Conservation (phyloP, 2,888 invertebrate species). For the Dascillus cervinus region DNA sequence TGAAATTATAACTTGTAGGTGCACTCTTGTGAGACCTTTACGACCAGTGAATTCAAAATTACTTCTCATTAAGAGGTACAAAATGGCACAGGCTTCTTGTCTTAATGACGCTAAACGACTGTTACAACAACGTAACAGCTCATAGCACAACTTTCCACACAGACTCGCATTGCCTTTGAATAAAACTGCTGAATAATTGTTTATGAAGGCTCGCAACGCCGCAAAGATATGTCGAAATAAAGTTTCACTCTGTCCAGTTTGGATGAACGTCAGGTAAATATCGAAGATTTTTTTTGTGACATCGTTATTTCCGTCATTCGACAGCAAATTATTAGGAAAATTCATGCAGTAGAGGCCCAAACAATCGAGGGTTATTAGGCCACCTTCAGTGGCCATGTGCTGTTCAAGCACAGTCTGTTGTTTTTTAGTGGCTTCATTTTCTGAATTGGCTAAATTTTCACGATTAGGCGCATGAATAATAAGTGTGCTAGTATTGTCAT, state of each 20-base stretch:
- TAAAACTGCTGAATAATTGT: slow-evolving; percentile 74
- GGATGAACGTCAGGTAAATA: slow-evolving; percentile 79
- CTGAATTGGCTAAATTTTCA: slow-evolving; percentile 52
- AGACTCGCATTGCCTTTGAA: slow-evolving; percentile 79
- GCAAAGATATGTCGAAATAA: slow-evolving; percentile 89
- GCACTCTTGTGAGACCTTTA: slow-evolving; percentile 80
- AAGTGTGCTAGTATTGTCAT: slow-evolving; percentile 52
- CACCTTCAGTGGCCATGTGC: slow-evolving; percentile 82
- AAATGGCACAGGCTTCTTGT: slow-evolving; percentile 84
- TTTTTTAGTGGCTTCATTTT: slow-evolving; percentile 50
- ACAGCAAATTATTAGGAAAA: slow-evolving; percentile 51
- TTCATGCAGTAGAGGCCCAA: slow-evolving; percentile 78
- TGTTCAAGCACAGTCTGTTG: slow-evolving; percentile 66
- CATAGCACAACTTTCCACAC: slow-evolving; percentile 74
- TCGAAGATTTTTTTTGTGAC: slow-evolving; percentile 77
- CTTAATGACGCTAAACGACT: slow-evolving; percentile 77
- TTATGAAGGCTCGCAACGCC: slow-evolving; percentile 83
- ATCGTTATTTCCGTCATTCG: slow-evolving; percentile 59
- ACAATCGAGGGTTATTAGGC: slow-evolving; percentile 79
- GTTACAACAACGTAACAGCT: slow-evolving; percentile 76
- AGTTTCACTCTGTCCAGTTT: slow-evolving; percentile 84
- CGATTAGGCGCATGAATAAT: slow-evolving; percentile 51
- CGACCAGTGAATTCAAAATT: slow-evolving; percentile 86
- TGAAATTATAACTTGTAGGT: slow-evolving; percentile 90
- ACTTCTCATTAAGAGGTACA: slow-evolving; percentile 88